Base-by-base conservation (phyloP, 2,888 invertebrate species). In the Caenorhabditis parvicauda region DNA sequence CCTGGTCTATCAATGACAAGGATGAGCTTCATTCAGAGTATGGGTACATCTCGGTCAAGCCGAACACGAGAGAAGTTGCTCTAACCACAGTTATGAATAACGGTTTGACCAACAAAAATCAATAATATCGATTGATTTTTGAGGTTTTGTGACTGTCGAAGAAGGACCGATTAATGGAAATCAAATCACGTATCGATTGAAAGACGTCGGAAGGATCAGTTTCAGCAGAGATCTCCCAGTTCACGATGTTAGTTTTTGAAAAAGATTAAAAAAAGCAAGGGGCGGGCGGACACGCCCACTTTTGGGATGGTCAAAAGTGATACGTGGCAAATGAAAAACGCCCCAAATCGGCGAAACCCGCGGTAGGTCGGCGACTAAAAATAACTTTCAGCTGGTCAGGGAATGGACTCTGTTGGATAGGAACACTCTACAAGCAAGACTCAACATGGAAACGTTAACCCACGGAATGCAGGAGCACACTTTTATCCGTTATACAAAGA, bases 141-240 rank as follows among this genome's bases (percentile, higher is more conserved):
- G 41, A 71, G 80, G 81, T 12, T 81, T 81, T 46, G 75, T 76
- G 4, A 79, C 81, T 0, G 75, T 81, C 1, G 81, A 81, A 52
- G 81, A 81, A 44, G 81, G 81, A 5, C 68, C 69, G 1, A 71
- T 74, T 3, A 46, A 53, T 29, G 69, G 68, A 27, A 69, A 67
- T 32, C 72, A 66, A 14, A 72, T 81, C 43, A 53, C 60, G 17
- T 76, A 81, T 50, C 54, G 67, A 24, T 58, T 81, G 17, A 68
- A 72, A n/a, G 80, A 81, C 54, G 78, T 81, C 46, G 79, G 80
- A 17, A 51, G 81, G 21, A 81, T 81, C 55, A 75, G 74, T 55
- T 81, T 81, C 67, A 72, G 73, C 37, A 57, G 81, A n/a, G 81
- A 81, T 71, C 55, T 81, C 42, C 81, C 81, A 5, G 81, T 81